Evolutionary conservation across 2,113 vertebrate species (phyloP).

Genomic region (Sphyrna mokarran): DNA sequence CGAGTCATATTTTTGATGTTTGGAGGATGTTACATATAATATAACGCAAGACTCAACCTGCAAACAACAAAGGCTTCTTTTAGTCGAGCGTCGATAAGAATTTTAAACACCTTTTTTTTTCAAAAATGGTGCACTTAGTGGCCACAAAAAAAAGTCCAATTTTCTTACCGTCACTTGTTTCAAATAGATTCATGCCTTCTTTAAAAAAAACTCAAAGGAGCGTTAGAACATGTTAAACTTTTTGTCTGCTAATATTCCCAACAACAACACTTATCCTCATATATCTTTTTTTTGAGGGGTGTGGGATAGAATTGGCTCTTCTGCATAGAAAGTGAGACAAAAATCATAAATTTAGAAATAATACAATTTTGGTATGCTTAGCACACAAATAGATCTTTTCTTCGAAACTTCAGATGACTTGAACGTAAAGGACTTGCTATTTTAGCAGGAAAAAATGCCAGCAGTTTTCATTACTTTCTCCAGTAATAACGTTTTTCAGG

Average conservation of each 20-base stretch:
- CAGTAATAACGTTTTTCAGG: not conserved
- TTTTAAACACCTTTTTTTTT: not conserved
- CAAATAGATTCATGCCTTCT: not conserved
- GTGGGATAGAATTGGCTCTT: not conserved
- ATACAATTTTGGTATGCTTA: not conserved
- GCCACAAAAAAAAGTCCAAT: not conserved
- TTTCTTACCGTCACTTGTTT: not conserved
- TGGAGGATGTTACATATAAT: constrained; percentile 30
- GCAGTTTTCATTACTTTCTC: not conserved
- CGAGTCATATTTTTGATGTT: constrained; percentile 9
- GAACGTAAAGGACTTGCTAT: not conserved
- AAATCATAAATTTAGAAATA: constrained; percentile 7
- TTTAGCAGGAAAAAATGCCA: not conserved
- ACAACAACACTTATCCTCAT: not conserved
- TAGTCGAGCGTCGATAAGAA: not conserved
- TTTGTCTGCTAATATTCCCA: not conserved
- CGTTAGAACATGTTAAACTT: not conserved
- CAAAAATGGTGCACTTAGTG: not conserved
- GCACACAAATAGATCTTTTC: not conserved
- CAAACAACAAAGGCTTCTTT: constrained; percentile 6
- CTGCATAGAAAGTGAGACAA: not conserved
- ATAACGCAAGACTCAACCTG: constrained; percentile 38
- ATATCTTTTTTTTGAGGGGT: not conserved
- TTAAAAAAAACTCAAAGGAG: not conserved
- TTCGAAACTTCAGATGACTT: not conserved